Percentiles rank a stretch among this genome's conserved stretches.
Conservation (phyloP, 37 sponge, comb jelly and placozoan genomes). For the Aplysina aerophoba region DNA sequence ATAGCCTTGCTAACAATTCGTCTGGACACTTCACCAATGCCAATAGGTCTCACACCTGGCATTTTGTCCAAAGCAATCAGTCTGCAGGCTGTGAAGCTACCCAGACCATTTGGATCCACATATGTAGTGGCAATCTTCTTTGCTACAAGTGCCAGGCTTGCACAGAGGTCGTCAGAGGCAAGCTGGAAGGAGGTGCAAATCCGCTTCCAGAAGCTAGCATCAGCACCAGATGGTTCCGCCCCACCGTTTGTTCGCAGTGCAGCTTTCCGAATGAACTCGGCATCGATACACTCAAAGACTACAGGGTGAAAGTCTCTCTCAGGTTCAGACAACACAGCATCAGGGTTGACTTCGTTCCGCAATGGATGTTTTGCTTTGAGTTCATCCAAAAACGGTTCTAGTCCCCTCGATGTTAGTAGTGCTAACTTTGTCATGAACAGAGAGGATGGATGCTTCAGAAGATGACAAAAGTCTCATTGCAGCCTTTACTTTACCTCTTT, state of each 20-base stretch:
- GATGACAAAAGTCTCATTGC: not conserved
- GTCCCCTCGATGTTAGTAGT: not conserved
- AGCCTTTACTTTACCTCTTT: constrained; percentile 31
- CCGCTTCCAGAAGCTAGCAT: constrained; percentile 25
- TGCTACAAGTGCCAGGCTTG: not conserved
- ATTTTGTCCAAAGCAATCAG: constrained; percentile 14
- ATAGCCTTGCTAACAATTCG: constrained; percentile 27
- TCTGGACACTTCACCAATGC: constrained; percentile 24
- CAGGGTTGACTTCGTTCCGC: not conserved
- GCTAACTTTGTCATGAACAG: not conserved
- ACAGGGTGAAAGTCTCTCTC: too few species aligned
- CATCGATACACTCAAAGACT: too few species aligned
- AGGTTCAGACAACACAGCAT: too few species aligned
- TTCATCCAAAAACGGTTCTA: not conserved
- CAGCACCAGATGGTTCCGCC: constrained; percentile 15
- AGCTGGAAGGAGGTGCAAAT: constrained; percentile 6
- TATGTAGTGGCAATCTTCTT: not conserved
- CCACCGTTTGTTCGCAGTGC: not conserved
- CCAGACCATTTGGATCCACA: constrained; percentile 13
- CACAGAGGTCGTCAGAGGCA: constrained; percentile 21
- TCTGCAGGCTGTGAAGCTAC: constrained; percentile 26
- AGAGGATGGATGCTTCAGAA: constrained; percentile 20
- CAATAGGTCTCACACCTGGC: constrained; percentile 26
- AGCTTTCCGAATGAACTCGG: too few species aligned
- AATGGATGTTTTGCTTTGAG: not conserved